These are phyloP conservation scores for Phymatocera aterrima DNA, from an alignment of 2,888 invertebrate genomes.

Conservation along the genomic window DNA sequence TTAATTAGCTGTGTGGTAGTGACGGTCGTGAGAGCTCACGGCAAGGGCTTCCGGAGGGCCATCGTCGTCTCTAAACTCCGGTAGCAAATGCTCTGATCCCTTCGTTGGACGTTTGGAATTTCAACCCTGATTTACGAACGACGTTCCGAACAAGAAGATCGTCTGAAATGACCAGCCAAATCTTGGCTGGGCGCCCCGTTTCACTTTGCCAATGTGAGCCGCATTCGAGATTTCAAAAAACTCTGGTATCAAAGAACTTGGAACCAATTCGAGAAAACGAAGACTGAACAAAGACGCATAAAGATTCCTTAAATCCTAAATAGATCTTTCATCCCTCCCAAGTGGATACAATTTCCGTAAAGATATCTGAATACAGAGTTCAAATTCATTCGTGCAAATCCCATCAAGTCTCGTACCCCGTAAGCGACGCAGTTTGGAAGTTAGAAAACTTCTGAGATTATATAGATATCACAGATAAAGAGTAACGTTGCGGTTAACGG, in stretches of 20 bases:
- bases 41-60: conserved; percentile 14
- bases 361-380: conserved; percentile 1
- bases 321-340: background rate
- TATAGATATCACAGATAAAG: conserved; percentile 17
- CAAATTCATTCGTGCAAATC: conserved; percentile 13
- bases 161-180: conserved; percentile 1
- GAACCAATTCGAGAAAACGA: background rate
- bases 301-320: background rate
- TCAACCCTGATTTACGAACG: conserved; percentile 39
- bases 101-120: conserved; percentile 44
- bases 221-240: conserved; percentile 9
- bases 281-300: background rate
- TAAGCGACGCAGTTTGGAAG: conserved; percentile 21
- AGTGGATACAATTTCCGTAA: background rate
- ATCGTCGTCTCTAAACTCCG: conserved; percentile 33
- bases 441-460: conserved; percentile 18
- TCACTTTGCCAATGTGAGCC: conserved; percentile 16
- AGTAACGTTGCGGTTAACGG: conserved; percentile 20
- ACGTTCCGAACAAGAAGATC: conserved; percentile 12
- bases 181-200: background rate
- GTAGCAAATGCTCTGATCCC: conserved; percentile 41
- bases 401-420: conserved; percentile 15
- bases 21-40: conserved; percentile 16
- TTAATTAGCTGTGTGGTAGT: conserved; percentile 42
- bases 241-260: conserved; percentile 17